These are phyloP conservation scores for Dioctria linearis DNA, from an alignment of 2,888 invertebrate species.

Conservation along the genomic window DNA sequence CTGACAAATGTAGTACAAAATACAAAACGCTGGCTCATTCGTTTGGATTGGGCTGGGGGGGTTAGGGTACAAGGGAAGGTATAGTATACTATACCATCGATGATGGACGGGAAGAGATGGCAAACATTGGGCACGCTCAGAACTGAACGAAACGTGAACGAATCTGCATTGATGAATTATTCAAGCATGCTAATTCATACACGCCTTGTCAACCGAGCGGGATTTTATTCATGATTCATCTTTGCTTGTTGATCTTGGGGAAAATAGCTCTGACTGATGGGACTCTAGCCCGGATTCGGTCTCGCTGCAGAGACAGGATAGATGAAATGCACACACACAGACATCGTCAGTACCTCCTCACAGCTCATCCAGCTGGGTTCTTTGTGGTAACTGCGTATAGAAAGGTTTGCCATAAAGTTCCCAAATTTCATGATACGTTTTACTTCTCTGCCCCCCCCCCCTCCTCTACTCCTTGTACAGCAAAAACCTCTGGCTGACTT, in stretches of 20 bases:
- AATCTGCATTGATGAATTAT: slow-evolving; percentile 50
- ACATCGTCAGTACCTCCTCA: no score
- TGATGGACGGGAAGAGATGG: not conserved
- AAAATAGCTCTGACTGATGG: slow-evolving; percentile 28
- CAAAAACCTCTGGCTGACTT: not conserved
- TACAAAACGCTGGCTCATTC: not conserved
- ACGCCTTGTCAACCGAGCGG: slow-evolving; percentile 46
- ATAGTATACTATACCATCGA: no score
- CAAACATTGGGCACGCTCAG: not conserved
- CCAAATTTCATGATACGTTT: slow-evolving; percentile 21
- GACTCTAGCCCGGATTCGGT: not conserved
- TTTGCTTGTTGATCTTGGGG: slow-evolving; percentile 49
- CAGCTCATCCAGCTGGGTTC: no score
- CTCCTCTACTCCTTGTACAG: not conserved
- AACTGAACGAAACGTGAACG: not conserved
- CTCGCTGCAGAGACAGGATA: not conserved
- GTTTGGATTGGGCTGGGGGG: no score
- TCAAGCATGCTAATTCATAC: slow-evolving; percentile 51
- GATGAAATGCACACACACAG: not conserved
- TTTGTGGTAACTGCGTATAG: no score
- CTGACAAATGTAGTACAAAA: slow-evolving; percentile 48
- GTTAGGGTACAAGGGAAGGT: no score
- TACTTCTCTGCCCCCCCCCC: not conserved
- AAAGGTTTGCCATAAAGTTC: not conserved
- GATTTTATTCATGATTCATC: slow-evolving; percentile 52